Evolutionary conservation across 2,888 invertebrate genomes (phyloP).

Genomic region (Cheilosia soror): DNA sequence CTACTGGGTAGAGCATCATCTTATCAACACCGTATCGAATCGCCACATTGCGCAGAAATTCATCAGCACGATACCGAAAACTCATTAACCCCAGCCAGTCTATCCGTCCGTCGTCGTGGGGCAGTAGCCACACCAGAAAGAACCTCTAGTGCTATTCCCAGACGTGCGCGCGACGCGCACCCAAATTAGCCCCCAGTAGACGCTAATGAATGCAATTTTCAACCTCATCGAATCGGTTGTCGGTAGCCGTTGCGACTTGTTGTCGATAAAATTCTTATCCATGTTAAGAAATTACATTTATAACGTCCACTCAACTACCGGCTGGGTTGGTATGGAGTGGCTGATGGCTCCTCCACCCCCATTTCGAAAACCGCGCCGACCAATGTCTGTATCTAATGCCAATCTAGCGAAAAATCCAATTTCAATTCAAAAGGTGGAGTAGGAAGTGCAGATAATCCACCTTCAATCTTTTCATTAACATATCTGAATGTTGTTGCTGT

Average conservation of each 20-base stretch:
- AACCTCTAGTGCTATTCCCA: neutral
- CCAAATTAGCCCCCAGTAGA: constrained; percentile 71
- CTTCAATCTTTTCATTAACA: constrained; percentile 76
- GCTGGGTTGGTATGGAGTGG: constrained; percentile 8
- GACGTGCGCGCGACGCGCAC: constrained; percentile 45
- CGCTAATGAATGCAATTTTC: constrained; percentile 75
- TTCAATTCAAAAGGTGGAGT: constrained; percentile 70
- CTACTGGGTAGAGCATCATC: constrained; percentile 67
- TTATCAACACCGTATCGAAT: constrained; percentile 73
- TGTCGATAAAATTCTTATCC: constrained; percentile 74
- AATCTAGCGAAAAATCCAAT: constrained; percentile 72
- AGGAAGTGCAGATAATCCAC: constrained; percentile 74
- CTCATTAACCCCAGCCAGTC: constrained; percentile 70
- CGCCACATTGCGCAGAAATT: constrained; percentile 58
- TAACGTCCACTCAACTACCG: constrained; percentile 68
- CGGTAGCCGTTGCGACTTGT: constrained; percentile 71
- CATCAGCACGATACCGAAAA: constrained; percentile 71
- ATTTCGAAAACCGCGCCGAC: neutral
- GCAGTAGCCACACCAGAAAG: neutral
- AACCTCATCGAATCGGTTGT: constrained; percentile 71
- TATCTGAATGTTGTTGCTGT: constrained; percentile 47
- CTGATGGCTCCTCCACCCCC: constrained; percentile 38
- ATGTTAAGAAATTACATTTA: constrained; percentile 67
- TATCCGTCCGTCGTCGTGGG: neutral
- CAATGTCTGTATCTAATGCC: constrained; percentile 64